phyloP scores from a whole-genome alignment of 2,113 vertebrate species.

The Hippoglossus stenolepis region DNA sequence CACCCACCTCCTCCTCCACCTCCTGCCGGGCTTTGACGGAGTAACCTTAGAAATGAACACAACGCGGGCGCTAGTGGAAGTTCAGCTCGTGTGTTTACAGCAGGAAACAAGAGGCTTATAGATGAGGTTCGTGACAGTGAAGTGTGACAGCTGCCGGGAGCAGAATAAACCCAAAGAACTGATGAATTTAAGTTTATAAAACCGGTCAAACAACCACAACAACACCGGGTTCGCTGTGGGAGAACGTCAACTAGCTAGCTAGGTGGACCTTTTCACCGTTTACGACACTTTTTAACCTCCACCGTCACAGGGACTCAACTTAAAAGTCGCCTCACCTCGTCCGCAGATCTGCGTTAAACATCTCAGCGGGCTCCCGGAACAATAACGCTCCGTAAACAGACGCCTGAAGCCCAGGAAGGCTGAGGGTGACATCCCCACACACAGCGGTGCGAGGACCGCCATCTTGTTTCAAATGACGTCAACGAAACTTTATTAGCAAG shows the following conservation, averaged over 20 bases:
- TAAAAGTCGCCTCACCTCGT: constrained; percentile 74
- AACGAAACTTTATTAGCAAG: constrained; percentile 77
- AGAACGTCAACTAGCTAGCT: background rate
- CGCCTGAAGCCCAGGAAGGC: constrained; percentile 39
- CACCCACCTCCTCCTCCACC: constrained; percentile 38
- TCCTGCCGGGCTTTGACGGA: constrained; percentile 57
- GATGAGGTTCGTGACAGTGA: background rate
- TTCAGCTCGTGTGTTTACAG: background rate
- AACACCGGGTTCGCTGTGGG: background rate
- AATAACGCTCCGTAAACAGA: constrained; percentile 39
- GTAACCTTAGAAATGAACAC: constrained; percentile 52
- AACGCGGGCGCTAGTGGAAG: no score
- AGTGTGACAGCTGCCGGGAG: background rate
- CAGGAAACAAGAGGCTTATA: background rate
- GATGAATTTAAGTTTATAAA: background rate
- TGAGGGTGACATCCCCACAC: constrained; percentile 76
- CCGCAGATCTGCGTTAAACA: constrained; percentile 33
- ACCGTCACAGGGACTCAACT: background rate
- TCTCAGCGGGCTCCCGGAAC: constrained; percentile 15
- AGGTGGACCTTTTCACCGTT: background rate
- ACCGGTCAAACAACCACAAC: background rate
- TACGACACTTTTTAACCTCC: background rate
- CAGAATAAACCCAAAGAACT: background rate
- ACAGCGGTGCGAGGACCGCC: constrained; percentile 73
- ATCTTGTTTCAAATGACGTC: constrained; percentile 72